Percentiles rank a stretch among this genome's conserved stretches.
phyloP scores from a whole-genome alignment of 2,113 vertebrate genomes.

The Lota lota region DNA sequence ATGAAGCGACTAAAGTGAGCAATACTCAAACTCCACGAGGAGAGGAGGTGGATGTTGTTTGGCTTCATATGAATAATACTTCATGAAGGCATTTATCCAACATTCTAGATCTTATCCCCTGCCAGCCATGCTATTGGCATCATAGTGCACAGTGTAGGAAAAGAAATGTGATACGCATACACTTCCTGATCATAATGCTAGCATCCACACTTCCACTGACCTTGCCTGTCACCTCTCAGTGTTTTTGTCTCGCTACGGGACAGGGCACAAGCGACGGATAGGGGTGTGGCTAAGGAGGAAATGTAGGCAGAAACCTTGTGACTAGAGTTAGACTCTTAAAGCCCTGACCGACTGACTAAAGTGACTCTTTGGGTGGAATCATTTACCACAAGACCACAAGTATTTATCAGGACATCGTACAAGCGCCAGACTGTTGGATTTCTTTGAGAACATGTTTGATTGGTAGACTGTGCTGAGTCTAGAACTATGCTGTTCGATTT shows the following conservation, averaged over 20 bases:
- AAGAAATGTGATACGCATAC: no score
- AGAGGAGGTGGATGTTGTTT: constrained; percentile 5
- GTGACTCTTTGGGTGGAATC: constrained; percentile 19
- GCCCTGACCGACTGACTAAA: constrained; percentile 13
- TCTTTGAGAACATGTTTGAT: background rate
- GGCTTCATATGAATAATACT: background rate
- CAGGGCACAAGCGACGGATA: constrained; percentile 26
- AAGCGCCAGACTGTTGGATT: constrained; percentile 29
- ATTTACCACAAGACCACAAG: constrained; percentile 18
- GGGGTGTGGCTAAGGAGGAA: constrained; percentile 53
- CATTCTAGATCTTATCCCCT: no score
- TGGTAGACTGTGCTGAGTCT: background rate
- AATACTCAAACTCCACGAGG: constrained; percentile 4
- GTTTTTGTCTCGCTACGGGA: constrained; percentile 26
- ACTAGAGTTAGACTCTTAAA: constrained; percentile 34
- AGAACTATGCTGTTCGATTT: background rate
- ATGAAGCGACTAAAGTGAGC: constrained; percentile 14
- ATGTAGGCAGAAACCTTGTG: constrained; percentile 42
- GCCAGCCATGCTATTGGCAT: no score
- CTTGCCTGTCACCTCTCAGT: background rate
- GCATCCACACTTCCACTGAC: constrained; percentile 21
- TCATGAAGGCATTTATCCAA: background rate
- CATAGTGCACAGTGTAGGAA: no score
- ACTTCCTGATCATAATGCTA: background rate
- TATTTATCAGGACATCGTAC: constrained; percentile 1